Base-by-base conservation (phyloP, 2,888 invertebrate genomes). In the Prostheceraeus crozeri region DNA sequence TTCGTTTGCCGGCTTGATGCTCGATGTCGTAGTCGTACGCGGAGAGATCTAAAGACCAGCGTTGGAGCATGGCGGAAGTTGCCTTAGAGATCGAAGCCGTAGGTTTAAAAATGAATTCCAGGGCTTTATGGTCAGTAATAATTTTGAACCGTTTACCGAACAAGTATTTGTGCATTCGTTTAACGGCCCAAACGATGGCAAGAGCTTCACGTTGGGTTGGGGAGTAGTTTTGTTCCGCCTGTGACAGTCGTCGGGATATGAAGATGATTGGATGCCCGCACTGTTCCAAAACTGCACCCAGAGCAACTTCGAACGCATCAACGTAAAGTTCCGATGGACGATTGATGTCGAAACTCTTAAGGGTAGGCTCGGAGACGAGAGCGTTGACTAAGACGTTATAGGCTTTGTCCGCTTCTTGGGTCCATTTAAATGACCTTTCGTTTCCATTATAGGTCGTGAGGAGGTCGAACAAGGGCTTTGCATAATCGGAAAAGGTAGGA, bases 211-310 rank as follows among this genome's bases (percentile, higher is more conserved):
- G 25, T 30, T 21, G 48, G 4, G 48, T 48, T 30, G 25, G 25
- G n/a, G 48, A 48, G 28, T 48, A 48, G 48, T 48, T 48, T 21
- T 19, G 48, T 21, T 23, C 48, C 4, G 19, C 48, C 23, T 48
- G 25, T 11, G 27, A 4, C 23, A 48, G 25, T 21, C 14, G 4
- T 14, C 48, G 25, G 19, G 27, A 48, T n/a, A 48, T 48, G 4
- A 25, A 48, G 25, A 48, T 48, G 19, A 48, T 30, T 23, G 48
- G 48, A 6, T 48, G 48, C 6, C 14, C 6, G 10, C 4, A 48
- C 48, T 48, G 48, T 48, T 48, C 4, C 4, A 48, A 25, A 14
- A 48, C 48, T 6, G 48, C 48, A 4, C 48, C 48, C 25, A 48
- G 25, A 10, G 48, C 48, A 25, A 8, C 4, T 21, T 48, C 48